Evolutionary conservation across 2,888 invertebrate genomes (phyloP).

Genomic region (Yponomeuta sedellus): DNA sequence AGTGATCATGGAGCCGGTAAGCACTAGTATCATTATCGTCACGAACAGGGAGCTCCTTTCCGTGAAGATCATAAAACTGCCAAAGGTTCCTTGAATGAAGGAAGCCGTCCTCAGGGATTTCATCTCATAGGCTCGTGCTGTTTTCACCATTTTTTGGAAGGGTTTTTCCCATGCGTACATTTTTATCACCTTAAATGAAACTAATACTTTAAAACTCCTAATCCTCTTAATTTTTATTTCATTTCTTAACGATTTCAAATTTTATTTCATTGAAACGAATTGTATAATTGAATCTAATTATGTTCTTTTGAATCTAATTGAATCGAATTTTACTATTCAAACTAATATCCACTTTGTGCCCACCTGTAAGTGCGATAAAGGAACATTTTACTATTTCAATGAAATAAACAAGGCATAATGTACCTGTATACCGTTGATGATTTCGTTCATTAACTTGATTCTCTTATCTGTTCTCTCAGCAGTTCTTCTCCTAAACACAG

Average conservation of each 20-base stretch:
- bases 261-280: too few relatives aligned
- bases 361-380: too few relatives aligned
- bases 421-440: constrained; percentile 90
- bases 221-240: too few relatives aligned
- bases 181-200: constrained; percentile 83
- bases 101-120: constrained; percentile 74
- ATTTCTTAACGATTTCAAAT: too few relatives aligned
- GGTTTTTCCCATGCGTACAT: constrained; percentile 97
- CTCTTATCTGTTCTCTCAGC: constrained; percentile 88
- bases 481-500: constrained; percentile 66
- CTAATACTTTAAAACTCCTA: background rate
- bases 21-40: constrained; percentile 62
- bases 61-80: constrained; percentile 84
- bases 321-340: too few relatives aligned
- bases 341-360: too few relatives aligned
- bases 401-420: background rate
- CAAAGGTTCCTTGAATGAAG: constrained; percentile 79
- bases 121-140: constrained; percentile 76
- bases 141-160: constrained; percentile 82
- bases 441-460: constrained; percentile 91
- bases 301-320: too few relatives aligned
- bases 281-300: too few relatives aligned
- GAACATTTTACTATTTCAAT: too few relatives aligned
- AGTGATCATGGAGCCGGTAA: constrained; percentile 50
- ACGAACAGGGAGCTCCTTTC: constrained; percentile 83